Base-by-base conservation (phyloP, 2,888 invertebrate genomes). In the Cheilosia grossa region DNA sequence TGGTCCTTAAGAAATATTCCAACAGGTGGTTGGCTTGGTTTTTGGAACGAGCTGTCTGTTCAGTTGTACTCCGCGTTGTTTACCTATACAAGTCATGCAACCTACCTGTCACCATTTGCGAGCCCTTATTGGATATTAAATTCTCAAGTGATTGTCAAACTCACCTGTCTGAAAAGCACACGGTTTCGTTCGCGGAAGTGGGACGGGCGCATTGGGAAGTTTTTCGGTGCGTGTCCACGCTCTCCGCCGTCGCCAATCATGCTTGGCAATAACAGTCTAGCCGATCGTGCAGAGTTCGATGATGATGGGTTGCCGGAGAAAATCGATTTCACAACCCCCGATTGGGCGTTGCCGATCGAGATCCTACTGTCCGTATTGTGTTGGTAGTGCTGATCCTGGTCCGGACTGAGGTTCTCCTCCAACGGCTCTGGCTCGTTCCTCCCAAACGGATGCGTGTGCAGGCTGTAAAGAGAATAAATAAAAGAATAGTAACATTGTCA, bases 181-280 rank as follows among this genome's bases (percentile, higher is more conserved):
- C 91, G 90, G 87, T 91, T 91, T 42, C 91, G 87, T 88, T 91
- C 91, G 13, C 91, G 89, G 69, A 91, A 91, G 69, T 90, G 89
- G 4, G 91, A 91, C 78, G 90, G 88, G 19, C 89, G 87, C 47
- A 88, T 73, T 2, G 90, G 89, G 80, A 89, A 89, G 7, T 88
- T 81, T 40, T 88, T 88, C 19, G 89, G 87, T 24, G 88, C 78
- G 19, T 47, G 66, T 24, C 66, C 72, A 27, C 63, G 73, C n/a
- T 82, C 82, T 6, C 61, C 49, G 10, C 40, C 56, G 27, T 80
- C 87, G 44, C 78, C 64, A 24, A 72, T 58, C 72, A 82, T 82
- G 42, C 78, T 83, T n/a, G 88, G 87, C n/a, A 88, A 56, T 30
- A 86, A 15, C 1, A 87, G 58, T 15, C 87, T 87, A 10, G 79